Base-by-base conservation (phyloP, 2,888 invertebrate genomes). In the Zhuqinia jingwanae region DNA sequence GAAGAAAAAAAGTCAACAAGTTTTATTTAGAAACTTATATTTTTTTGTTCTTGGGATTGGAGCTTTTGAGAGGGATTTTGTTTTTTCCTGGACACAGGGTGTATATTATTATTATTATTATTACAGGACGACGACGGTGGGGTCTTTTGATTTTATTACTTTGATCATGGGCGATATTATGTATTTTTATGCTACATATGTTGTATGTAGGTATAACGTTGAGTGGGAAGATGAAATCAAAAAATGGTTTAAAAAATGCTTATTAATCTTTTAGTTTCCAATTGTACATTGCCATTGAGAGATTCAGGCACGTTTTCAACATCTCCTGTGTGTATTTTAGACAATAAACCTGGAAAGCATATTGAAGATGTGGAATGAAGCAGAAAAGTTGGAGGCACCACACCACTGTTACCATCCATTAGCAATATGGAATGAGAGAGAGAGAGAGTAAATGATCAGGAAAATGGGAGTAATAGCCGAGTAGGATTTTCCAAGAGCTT, bases 341-440 rank as follows among this genome's bases (percentile, higher is more conserved):
- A 25, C 63, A 60, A 60, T 36, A 65, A 79, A 30, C 53, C 50
- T 68, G 53, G 50, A 68, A 79, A 27, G 58, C n/a, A 58, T 53
- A 53, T 17, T 13, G 0, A 3, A 0, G 42, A 36, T 56, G 20
- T 50, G 50, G 73, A 27, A n/a, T 73, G 45, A 22, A 68, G 20
- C 68, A 20, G 53, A 53, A 50, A n/a, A n/a, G n/a, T n/a, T n/a
- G n/a, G n/a, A n/a, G n/a, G n/a, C n/a, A n/a, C 25, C 25, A 50
- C 47, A 3, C 17, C n/a, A 3, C 17, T 2, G 3, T 27, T 27
- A 6, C 70, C 45, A 45, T 13, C 20, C 30, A 10, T 60, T 13
- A 3, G 36, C 8, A 8, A 6, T 8, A 36, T 36, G 8, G 36
- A 36, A n/a, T n/a, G n/a, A n/a, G n/a, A n/a, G n/a, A 36, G 36